These are phyloP conservation scores for Drosophila carrolli DNA, from an alignment of 1,140 invertebrate genomes.

Conservation along the genomic window DNA sequence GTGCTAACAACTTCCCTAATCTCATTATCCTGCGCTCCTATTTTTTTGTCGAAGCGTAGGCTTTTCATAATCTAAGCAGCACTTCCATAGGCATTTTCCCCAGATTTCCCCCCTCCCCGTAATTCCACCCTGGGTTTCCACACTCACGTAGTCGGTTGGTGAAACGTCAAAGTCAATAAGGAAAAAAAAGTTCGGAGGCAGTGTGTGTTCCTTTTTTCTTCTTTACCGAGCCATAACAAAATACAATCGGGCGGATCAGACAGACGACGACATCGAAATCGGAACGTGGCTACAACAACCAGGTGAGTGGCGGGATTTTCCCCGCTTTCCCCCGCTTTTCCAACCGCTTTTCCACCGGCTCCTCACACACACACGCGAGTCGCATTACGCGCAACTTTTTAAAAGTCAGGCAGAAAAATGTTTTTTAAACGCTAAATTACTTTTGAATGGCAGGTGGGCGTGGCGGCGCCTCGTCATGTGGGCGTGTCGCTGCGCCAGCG, in stretches of 20 bases:
- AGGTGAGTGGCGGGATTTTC: conserved; percentile 62
- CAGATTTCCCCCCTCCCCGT: neutral
- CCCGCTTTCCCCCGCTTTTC: neutral
- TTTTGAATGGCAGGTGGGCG: conserved; percentile 76
- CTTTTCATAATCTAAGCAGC: conserved; percentile 41
- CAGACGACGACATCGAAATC: conserved; percentile 75
- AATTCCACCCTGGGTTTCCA: conserved; percentile 6
- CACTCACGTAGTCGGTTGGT: conserved; percentile 20
- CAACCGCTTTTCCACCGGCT: neutral
- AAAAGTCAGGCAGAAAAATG: conserved; percentile 81
- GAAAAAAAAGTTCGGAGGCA: conserved; percentile 28
- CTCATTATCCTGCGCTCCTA: conserved; percentile 25
- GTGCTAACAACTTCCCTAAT: conserved; percentile 48
- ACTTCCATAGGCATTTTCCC: conserved; percentile 24
- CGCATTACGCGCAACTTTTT: conserved; percentile 76
- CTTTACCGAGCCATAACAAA: conserved; percentile 56
- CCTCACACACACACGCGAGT: conserved; percentile 32
- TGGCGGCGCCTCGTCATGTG: conserved; percentile 25
- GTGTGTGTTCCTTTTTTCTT: conserved; percentile 4
- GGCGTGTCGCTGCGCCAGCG: conserved; percentile 61
- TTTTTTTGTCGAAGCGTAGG: conserved; percentile 1
- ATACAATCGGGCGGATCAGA: conserved; percentile 73
- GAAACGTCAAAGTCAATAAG: conserved; percentile 73
- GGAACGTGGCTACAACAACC: conserved; percentile 63
- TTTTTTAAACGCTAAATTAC: conserved; percentile 83